phyloP scores from a whole-genome alignment of 2,113 vertebrate species.

The Albula goreensis region DNA sequence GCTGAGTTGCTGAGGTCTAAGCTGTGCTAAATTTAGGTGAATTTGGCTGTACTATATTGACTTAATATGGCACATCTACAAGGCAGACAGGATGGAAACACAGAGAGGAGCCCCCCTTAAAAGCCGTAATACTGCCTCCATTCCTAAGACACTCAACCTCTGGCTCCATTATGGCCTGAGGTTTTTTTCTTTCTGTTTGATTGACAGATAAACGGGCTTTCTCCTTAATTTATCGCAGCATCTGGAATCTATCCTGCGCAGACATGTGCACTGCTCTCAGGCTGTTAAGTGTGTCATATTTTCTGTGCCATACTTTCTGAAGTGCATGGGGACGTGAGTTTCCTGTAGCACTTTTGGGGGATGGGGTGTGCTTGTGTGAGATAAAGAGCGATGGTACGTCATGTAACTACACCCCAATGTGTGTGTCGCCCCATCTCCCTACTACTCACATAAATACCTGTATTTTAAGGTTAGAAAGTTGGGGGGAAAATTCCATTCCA shows the following conservation, averaged over 20 bases:
- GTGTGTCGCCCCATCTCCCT: no score
- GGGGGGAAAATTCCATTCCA: not conserved
- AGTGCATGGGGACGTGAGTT: not conserved
- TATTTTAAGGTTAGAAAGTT: not conserved
- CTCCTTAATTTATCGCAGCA: not conserved
- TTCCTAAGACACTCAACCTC: not conserved
- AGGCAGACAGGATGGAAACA: not conserved
- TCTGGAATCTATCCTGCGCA: constrained; percentile 2
- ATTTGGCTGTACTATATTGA: no score
- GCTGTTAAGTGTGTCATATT: not conserved
- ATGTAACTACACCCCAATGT: not conserved
- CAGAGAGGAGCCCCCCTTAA: not conserved
- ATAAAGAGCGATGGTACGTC: not conserved
- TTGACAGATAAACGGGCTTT: not conserved
- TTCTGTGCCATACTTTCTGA: not conserved
- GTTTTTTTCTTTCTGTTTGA: not conserved
- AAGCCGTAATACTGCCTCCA: not conserved
- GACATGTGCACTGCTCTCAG: not conserved
- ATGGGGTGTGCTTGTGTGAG: not conserved
- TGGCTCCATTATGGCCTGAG: not conserved
- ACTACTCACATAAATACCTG: no score
- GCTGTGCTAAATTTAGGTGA: no score
- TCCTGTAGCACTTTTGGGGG: not conserved
- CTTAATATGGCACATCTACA: no score
- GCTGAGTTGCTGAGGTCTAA: no score